These are phyloP conservation scores for Lottia gigantea DNA, from an alignment of 2,888 invertebrate species.

Conservation along the genomic window DNA sequence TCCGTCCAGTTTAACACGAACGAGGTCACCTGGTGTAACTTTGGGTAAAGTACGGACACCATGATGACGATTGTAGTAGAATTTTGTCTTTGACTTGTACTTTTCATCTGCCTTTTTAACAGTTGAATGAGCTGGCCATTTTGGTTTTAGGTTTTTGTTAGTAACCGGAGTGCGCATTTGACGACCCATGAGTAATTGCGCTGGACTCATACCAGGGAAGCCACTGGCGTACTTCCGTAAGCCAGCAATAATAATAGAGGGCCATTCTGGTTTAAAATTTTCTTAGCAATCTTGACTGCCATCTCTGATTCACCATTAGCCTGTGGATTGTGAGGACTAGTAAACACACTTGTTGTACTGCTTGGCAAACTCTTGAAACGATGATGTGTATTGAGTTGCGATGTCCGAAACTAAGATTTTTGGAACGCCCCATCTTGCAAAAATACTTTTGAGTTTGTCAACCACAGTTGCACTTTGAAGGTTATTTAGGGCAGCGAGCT, in stretches of 20 bases:
- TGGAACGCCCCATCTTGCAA: constrained; percentile 10
- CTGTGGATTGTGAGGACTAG: constrained; percentile 4
- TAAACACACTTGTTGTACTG: neutral
- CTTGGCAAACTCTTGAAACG: neutral
- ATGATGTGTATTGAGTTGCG: neutral
- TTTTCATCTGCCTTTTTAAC: neutral
- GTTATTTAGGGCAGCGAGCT: neutral
- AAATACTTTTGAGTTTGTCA: neutral
- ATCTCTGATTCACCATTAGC: neutral
- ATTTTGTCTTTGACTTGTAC: neutral
- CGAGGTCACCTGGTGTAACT: neutral
- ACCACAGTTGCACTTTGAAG: neutral
- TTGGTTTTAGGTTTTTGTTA: no score
- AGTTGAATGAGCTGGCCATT: neutral
- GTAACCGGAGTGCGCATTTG: neutral
- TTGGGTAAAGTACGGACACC: neutral
- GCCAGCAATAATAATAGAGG: neutral
- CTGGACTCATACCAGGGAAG: neutral
- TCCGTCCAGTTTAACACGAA: neutral
- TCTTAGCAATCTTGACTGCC: neutral
- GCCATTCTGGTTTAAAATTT: neutral
- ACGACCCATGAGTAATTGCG: neutral
- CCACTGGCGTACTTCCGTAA: constrained; percentile 7
- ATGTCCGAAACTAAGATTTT: neutral
- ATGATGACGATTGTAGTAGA: constrained; percentile 3